These are phyloP conservation scores for Lysandra coridon DNA, from an alignment of 2,888 invertebrate genomes.

Conservation along the genomic window DNA sequence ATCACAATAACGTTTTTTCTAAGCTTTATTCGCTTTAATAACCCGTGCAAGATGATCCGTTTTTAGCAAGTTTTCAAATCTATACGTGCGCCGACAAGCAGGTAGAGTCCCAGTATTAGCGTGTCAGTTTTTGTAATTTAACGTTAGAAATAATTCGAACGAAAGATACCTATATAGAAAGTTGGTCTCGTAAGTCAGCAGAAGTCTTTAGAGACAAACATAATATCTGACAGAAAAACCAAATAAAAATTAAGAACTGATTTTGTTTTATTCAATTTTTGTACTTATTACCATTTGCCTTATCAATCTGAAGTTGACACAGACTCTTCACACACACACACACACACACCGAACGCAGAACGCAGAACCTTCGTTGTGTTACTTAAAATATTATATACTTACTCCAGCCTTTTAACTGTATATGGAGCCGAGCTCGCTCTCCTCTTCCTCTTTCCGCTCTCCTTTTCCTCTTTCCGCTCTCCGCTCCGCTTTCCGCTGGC, in stretches of 20 bases:
- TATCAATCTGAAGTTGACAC: background rate
- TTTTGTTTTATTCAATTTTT: background rate
- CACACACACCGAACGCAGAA: too few relatives aligned
- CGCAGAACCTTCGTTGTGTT: background rate
- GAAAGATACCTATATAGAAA: background rate
- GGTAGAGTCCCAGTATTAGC: constrained; percentile 46
- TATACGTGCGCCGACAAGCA: constrained; percentile 50
- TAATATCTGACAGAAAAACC: background rate
- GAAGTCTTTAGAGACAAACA: background rate
- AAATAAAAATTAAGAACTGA: background rate
- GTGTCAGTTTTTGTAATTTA: constrained; percentile 31
- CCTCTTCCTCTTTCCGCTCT: background rate
- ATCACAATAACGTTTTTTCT: constrained; percentile 53
- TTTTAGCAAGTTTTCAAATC: constrained; percentile 63
- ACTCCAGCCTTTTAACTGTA: too few relatives aligned
- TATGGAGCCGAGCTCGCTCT: too few relatives aligned
- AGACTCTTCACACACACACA: too few relatives aligned
- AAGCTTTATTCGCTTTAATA: constrained; percentile 50
- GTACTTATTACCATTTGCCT: background rate
- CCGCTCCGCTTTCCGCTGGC: constrained; percentile 31
- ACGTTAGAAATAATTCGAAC: background rate
- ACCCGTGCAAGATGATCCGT: constrained; percentile 45
- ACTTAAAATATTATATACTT: background rate
- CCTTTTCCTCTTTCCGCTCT: background rate
- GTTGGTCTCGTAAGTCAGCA: background rate